Evolutionary conservation across 2,113 vertebrate species (phyloP).

Genomic region (Chaenocephalus aceratus): DNA sequence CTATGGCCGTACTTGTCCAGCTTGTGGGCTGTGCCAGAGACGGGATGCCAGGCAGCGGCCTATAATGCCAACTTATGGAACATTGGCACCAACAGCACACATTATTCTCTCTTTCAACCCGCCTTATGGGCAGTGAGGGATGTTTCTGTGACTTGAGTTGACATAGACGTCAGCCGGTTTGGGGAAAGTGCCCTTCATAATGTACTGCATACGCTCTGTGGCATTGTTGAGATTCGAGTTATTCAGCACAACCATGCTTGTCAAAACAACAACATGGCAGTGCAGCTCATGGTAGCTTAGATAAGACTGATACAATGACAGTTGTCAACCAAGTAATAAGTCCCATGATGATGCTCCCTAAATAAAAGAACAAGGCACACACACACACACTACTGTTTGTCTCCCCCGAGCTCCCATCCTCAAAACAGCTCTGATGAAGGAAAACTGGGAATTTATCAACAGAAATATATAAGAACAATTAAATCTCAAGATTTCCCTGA

Average conservation of each 20-base stretch:
- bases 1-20: slow-evolving; percentile 59
- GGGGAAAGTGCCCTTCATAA: not conserved
- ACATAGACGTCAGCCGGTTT: not conserved
- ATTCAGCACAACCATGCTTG: slow-evolving; percentile 6
- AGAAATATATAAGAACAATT: slow-evolving; percentile 73
- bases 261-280: slow-evolving; percentile 24
- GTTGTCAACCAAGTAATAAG: slow-evolving; percentile 61
- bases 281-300: slow-evolving; percentile 22
- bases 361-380: slow-evolving; percentile 69
- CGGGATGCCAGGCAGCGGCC: slow-evolving; percentile 53
- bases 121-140: slow-evolving; percentile 3
- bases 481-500: slow-evolving; percentile 57
- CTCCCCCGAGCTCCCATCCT: slow-evolving; percentile 59
- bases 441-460: slow-evolving; percentile 75
- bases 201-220: slow-evolving; percentile 2
- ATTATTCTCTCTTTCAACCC: not conserved
- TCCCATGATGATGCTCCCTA: slow-evolving; percentile 56
- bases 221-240: slow-evolving; percentile 13
- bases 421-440: slow-evolving; percentile 58
- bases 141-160: slow-evolving; percentile 8
- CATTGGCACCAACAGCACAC: slow-evolving; percentile 29
- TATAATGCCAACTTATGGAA: slow-evolving; percentile 43
- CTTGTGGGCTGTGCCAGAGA: slow-evolving; percentile 62
- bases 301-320: slow-evolving; percentile 54
- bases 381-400: not conserved